phyloP scores from a whole-genome alignment of 2,888 invertebrate species.

The Himalopsyche kuldschensis region DNA sequence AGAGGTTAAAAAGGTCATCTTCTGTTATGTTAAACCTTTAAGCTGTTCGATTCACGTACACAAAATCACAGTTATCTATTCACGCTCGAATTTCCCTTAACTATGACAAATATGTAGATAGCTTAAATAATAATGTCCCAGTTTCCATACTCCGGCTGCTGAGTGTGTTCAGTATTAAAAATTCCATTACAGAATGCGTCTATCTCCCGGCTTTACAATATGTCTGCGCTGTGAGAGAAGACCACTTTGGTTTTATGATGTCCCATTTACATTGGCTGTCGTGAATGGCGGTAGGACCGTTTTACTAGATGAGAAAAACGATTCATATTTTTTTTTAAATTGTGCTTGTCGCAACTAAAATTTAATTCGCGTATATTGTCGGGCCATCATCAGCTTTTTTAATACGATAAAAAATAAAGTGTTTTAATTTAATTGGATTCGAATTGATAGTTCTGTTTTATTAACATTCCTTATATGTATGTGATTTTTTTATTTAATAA shows the following conservation, averaged over 20 bases:
- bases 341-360: background rate
- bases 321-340: background rate
- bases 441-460: too few relatives aligned
- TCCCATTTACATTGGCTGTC: conserved; percentile 16
- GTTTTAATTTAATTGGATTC: too few relatives aligned
- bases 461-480: too few relatives aligned
- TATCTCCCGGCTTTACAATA: conserved; percentile 18
- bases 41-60: too few relatives aligned
- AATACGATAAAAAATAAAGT: too few relatives aligned
- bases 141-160: conserved; percentile 4
- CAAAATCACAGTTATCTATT: too few relatives aligned
- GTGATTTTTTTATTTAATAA: too few relatives aligned
- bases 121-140: background rate
- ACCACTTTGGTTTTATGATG: conserved; percentile 21
- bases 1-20: too few relatives aligned
- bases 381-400: too few relatives aligned
- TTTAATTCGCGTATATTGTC: background rate
- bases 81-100: too few relatives aligned
- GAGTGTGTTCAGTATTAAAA: conserved; percentile 15
- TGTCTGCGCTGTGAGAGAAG: conserved; percentile 13
- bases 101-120: too few relatives aligned
- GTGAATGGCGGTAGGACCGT: background rate
- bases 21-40: too few relatives aligned
- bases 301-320: background rate
- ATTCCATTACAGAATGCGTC: conserved; percentile 25